These are phyloP conservation scores for Styela plicata DNA, from an alignment of 23 tunicate species.

Conservation along the genomic window DNA sequence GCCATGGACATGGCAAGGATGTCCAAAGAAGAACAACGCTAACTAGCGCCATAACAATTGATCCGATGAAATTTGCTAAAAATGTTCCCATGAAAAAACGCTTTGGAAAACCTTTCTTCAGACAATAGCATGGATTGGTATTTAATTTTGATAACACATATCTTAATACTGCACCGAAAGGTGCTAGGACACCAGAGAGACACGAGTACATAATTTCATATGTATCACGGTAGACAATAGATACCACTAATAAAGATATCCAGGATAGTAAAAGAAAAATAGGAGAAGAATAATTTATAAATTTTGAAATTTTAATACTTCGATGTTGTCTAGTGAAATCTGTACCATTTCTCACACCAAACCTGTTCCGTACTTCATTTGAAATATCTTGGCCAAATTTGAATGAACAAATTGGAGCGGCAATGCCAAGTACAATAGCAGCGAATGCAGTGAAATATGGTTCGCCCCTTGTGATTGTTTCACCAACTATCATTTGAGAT, in stretches of 20 bases:
- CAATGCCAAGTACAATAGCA: slow-evolving; percentile 33
- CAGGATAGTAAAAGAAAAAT: background rate
- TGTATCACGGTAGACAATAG: background rate
- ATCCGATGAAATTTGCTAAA: slow-evolving; percentile 27
- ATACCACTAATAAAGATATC: background rate
- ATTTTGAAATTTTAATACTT: background rate
- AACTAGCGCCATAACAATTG: background rate
- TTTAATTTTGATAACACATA: slow-evolving; percentile 11
- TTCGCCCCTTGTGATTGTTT: slow-evolving; percentile 16
- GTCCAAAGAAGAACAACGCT: background rate
- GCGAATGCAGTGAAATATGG: slow-evolving; percentile 35
- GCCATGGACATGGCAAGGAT: background rate
- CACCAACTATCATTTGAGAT: slow-evolving; percentile 44
- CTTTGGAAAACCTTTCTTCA: background rate
- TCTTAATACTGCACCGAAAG: slow-evolving; percentile 29
- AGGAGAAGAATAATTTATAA: background rate
- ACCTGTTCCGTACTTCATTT: background rate
- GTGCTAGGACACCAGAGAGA: slow-evolving; percentile 28
- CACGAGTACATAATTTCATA: background rate
- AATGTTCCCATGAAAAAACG: slow-evolving; percentile 37
- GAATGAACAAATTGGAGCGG: slow-evolving; percentile 34
- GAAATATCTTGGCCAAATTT: slow-evolving; percentile 33
- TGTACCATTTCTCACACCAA: background rate
- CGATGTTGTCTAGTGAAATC: background rate
- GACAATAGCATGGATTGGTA: background rate